Evolutionary conservation across 2,888 invertebrate genomes (phyloP).

Genomic region (Sesia bembeciformis): DNA sequence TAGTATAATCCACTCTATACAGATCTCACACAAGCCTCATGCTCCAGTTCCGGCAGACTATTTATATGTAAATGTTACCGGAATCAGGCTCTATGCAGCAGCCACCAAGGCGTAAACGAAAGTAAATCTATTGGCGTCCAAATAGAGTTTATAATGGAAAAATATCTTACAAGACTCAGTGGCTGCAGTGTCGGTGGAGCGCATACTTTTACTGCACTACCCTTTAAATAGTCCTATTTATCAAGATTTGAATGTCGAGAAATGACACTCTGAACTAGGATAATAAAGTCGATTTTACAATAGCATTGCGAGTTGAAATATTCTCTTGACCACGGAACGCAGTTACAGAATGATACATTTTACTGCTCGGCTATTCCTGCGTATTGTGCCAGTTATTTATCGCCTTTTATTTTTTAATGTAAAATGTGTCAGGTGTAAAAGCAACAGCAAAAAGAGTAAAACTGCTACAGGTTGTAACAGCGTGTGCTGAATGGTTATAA

Average conservation of each 20-base stretch:
- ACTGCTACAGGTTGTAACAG: no score
- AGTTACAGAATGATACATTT: constrained; percentile 7
- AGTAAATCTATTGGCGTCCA: not conserved
- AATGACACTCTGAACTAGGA: not conserved
- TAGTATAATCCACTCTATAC: constrained; percentile 3
- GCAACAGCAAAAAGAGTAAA: not conserved
- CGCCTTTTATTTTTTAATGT: not conserved
- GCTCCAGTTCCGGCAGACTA: constrained; percentile 11
- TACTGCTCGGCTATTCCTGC: constrained; percentile 5
- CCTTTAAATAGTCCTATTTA: not conserved
- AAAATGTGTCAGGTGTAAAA: not conserved
- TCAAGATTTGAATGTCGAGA: not conserved
- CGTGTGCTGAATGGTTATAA: no score
- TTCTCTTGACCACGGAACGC: not conserved
- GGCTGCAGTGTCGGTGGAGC: not conserved
- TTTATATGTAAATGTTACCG: constrained; percentile 16
- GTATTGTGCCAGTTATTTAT: not conserved
- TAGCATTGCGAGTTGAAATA: not conserved
- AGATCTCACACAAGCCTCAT: constrained; percentile 4
- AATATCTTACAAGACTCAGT: not conserved
- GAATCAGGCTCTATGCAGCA: constrained; percentile 8
- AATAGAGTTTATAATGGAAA: not conserved
- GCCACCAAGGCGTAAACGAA: not conserved
- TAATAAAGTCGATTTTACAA: not conserved
- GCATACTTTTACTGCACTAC: not conserved